Base-by-base conservation (phyloP, 2,797 vertebrate genomes). In the Sebastes hubbsi region DNA sequence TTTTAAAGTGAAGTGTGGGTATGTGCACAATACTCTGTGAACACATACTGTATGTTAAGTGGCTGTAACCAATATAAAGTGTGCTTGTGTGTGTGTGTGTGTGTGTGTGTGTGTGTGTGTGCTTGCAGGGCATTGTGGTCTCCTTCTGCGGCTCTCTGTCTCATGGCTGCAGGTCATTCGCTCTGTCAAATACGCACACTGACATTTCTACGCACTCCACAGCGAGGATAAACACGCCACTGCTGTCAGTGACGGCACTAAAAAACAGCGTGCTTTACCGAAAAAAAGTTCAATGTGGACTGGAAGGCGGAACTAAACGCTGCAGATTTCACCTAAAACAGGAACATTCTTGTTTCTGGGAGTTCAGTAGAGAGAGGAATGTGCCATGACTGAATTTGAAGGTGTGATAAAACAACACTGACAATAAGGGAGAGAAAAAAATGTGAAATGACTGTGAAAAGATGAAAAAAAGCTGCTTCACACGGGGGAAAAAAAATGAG, bases 391-490 rank as follows among this genome's bases (percentile, higher is more conserved):
- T 88, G 87, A 91, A 91, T 91, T 85, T 90, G 85, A 93, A 92
- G 92, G 88, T 90, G 90, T 85, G 85, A 93, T 92, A 90, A 92
- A 94, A 93, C 89, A 83, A 79, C 83, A 77, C 72, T 81, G 76
- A 63, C 73, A 84, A 89, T 78, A 77, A 84, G 70, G 58, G 61
- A 70, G 54, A 81, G 75, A 77, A 38, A 69, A 81, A 77, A 78
- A 76, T 60, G 59, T 67, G 72, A 87, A 86, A 84, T 65, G 75
- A 75, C 83, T 92, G 86, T 87, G 82, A 89, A 86, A 52, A 52
- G 87, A 88, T 91, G 87, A 93, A 91, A 81, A 86, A 49, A 88
- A 89, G 89, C 82, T 80, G 90, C 93, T 95, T 94, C 92, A 94
- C 92, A 90, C 8, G 91, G 92, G 20, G 20, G 20, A 1, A 91